phyloP scores from a whole-genome alignment of 2,113 vertebrate genomes.

The Coracopsis vasa region DNA sequence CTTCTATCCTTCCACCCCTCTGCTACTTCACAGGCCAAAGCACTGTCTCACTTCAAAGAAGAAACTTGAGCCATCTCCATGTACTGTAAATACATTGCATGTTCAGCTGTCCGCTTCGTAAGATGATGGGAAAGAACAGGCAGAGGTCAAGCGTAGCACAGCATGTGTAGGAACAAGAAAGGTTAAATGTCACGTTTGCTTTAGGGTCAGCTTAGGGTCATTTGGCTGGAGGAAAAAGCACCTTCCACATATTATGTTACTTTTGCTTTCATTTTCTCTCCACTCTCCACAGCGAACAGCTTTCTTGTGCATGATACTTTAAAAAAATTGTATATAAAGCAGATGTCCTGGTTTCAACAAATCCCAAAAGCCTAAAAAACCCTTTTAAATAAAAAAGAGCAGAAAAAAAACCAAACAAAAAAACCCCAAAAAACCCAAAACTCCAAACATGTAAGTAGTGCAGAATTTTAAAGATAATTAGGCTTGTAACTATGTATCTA shows the following conservation, averaged over 20 bases:
- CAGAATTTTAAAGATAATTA: not conserved
- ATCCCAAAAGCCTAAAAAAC: not conserved
- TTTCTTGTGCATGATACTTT: not conserved
- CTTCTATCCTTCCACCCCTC: not conserved
- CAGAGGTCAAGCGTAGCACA: constrained; percentile 7
- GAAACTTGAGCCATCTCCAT: not conserved
- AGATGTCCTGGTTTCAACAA: not conserved
- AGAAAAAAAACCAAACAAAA: not conserved
- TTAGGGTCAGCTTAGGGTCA: constrained; percentile 8
- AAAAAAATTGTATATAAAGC: not conserved
- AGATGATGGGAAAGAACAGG: not conserved
- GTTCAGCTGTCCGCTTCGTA: not conserved
- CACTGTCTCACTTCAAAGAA: constrained; percentile 3
- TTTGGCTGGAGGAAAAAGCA: not conserved
- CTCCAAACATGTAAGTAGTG: not conserved
- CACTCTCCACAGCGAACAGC: not conserved
- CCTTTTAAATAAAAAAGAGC: not conserved
- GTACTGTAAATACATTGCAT: constrained; percentile 35
- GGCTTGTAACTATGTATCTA: not conserved
- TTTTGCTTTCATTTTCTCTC: constrained; percentile 63
- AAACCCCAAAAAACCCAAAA: not conserved
- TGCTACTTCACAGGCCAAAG: not conserved
- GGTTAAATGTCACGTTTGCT: constrained; percentile 30
- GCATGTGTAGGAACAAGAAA: not conserved
- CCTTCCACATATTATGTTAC: not conserved